These are phyloP conservation scores for Sphaerophoria rueppellii DNA, from an alignment of 2,888 invertebrate species.

Conservation along the genomic window DNA sequence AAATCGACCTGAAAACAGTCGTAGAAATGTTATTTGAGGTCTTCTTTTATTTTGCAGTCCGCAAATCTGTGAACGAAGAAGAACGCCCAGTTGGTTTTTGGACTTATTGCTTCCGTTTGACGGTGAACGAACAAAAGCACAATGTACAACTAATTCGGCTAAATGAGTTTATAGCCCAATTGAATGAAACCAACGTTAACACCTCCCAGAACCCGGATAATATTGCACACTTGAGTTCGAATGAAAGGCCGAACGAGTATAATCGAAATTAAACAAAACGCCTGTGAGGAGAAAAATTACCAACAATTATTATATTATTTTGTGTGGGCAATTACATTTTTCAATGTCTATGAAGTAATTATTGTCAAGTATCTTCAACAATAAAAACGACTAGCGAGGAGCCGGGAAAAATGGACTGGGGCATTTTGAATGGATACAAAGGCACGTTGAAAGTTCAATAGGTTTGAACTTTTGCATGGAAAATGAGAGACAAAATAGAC, in stretches of 20 bases:
- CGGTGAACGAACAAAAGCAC: constrained; percentile 25
- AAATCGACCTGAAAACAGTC: too few relatives aligned
- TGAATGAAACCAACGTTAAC: constrained; percentile 67
- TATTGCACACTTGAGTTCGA: constrained; percentile 45
- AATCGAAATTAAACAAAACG: constrained; percentile 51
- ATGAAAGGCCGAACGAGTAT: constrained; percentile 25
- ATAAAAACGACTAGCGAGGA: too few relatives aligned
- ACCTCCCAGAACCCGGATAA: constrained; percentile 53
- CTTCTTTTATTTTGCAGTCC: constrained; percentile 8
- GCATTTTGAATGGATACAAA: too few relatives aligned
- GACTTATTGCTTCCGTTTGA: constrained; percentile 44
- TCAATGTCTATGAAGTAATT: background rate
- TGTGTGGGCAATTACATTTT: constrained; percentile 45
- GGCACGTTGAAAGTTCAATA: too few relatives aligned
- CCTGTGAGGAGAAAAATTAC: constrained; percentile 19
- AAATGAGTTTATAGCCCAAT: constrained; percentile 66
- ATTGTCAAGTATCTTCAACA: background rate
- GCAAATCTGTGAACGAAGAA: constrained; percentile 35
- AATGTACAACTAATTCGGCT: constrained; percentile 59
- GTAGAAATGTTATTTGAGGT: constrained; percentile 5
- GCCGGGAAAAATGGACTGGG: too few relatives aligned
- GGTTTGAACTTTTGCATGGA: too few relatives aligned
- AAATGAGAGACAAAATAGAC: too few relatives aligned
- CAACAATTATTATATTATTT: constrained; percentile 56
- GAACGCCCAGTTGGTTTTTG: constrained; percentile 49